Percentiles rank a stretch among this genome's conserved stretches.
Conservation (phyloP, 2,113 vertebrate species). For the Lepisosteus oculatus region DNA sequence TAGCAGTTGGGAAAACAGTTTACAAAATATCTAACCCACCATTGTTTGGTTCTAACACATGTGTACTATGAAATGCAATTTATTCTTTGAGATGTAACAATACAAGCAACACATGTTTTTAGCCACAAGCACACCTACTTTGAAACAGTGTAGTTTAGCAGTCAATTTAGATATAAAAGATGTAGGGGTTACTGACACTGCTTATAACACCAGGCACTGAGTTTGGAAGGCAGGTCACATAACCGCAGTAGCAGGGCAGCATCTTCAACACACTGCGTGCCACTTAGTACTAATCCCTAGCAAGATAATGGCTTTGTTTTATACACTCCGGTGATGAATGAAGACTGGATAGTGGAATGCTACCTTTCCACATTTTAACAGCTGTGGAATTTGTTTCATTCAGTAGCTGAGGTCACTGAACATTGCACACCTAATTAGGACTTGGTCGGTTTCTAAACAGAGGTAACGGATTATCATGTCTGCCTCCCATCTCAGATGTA, state of each 20-base stretch:
- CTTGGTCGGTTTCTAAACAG: not conserved
- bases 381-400: constrained; percentile 30
- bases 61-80: too few species aligned
- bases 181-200: too few species aligned
- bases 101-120: too few species aligned
- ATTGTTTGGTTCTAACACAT: too few species aligned
- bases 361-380: constrained; percentile 23
- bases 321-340: constrained; percentile 1
- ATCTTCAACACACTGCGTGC: constrained; percentile 15
- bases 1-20: too few species aligned
- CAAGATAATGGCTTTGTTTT: constrained; percentile 21
- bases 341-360: constrained; percentile 10
- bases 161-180: too few species aligned
- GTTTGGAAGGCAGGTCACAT: too few species aligned
- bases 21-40: too few species aligned
- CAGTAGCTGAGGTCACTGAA: constrained; percentile 9
- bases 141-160: too few species aligned
- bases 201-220: too few species aligned
- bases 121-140: too few species aligned
- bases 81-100: too few species aligned
- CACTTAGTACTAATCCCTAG: constrained; percentile 39
- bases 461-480: not conserved
- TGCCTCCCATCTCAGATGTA: constrained; percentile 1
- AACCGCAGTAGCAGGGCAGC: not conserved
- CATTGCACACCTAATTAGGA: not conserved